Base-by-base conservation (phyloP, 2,113 vertebrate species). In the Mugil cephalus region DNA sequence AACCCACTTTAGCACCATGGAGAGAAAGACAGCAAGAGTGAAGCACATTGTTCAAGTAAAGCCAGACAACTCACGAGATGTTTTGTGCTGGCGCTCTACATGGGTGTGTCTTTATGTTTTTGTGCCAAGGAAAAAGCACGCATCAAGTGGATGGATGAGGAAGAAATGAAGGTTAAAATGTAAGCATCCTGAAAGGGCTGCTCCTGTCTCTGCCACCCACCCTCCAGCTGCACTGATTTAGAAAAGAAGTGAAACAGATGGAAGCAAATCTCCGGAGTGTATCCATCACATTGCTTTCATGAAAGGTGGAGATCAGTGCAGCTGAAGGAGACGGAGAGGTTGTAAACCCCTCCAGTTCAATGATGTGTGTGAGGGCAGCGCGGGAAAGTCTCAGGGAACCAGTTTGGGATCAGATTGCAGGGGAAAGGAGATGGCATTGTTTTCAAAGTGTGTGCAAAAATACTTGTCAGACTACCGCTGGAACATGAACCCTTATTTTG, bases 401-500 rank as follows among this genome's bases (percentile, higher is more conserved):
- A 46, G 72, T 77, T 53, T 76, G 54, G 80, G 61, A 42, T 87
- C 60, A 46, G 71, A 82, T 77, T 71, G 83, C 54, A 66, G 14
- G 74, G 69, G 69, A 66, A 71, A 82, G 69, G 68, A 87, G 79
- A 77, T 83, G 77, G 72, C 40, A 21, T 61, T 75, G 83, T 87
- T 80, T 85, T 89, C 77, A 81, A 87, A 82, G 73, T 86, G 91
- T 92, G 91, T 95, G 93, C 91, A 94, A 94, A 94, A 94, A 92
- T 93, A 93, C 89, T 90, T 71, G 82, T 89, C 89, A 78, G 83
- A 86, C 82, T 83, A 92, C 91, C 62, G 85, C 89, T 90, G 89
- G 74, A 88, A 92, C 88, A 90, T 82, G 62, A 82, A 88, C 84
- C 82, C 80, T 75, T 79, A 61, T 81, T 85, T 63, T 53, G 34